These are phyloP conservation scores for Anorthoa munda DNA, from an alignment of 2,888 invertebrate genomes.

Conservation along the genomic window DNA sequence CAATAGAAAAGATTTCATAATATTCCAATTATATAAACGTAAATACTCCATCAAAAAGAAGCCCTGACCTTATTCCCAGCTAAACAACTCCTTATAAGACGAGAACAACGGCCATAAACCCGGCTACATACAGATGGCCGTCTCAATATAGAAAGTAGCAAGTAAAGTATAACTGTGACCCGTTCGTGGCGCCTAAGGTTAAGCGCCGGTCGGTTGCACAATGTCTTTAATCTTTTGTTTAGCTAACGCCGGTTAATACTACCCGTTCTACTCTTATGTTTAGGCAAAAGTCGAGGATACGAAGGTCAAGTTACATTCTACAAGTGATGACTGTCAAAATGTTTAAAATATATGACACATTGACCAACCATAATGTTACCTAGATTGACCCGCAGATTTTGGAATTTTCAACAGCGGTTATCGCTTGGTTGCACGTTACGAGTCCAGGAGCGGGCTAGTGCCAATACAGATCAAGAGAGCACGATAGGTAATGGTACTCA, in stretches of 20 bases:
- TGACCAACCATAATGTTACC: too few species aligned
- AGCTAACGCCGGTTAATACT: not conserved
- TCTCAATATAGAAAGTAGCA: slow-evolving; percentile 58
- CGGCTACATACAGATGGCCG: slow-evolving; percentile 41
- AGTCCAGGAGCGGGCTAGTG: too few species aligned
- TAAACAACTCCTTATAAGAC: slow-evolving; percentile 38
- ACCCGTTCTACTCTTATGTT: not conserved
- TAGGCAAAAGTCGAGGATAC: not conserved
- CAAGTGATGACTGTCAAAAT: too few species aligned
- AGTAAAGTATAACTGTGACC: slow-evolving; percentile 50
- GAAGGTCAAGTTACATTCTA: too few species aligned
- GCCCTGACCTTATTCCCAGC: slow-evolving; percentile 19
- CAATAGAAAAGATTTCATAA: not conserved
- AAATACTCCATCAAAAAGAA: not conserved
- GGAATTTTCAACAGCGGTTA: too few species aligned
- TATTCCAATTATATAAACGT: not conserved
- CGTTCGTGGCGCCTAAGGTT: slow-evolving; percentile 44
- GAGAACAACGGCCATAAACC: slow-evolving; percentile 14
- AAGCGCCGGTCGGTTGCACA: slow-evolving; percentile 27
- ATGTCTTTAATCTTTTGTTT: slow-evolving; percentile 36
- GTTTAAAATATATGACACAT: too few species aligned
- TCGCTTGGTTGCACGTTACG: too few species aligned
- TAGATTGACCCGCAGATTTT: too few species aligned
- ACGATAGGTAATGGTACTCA: too few species aligned
- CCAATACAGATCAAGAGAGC: too few species aligned